Evolutionary conservation across 1,140 invertebrate species (phyloP), one percentile per base, ranked within the genome.

Genomic region (Heliconius melpomene): DNA sequence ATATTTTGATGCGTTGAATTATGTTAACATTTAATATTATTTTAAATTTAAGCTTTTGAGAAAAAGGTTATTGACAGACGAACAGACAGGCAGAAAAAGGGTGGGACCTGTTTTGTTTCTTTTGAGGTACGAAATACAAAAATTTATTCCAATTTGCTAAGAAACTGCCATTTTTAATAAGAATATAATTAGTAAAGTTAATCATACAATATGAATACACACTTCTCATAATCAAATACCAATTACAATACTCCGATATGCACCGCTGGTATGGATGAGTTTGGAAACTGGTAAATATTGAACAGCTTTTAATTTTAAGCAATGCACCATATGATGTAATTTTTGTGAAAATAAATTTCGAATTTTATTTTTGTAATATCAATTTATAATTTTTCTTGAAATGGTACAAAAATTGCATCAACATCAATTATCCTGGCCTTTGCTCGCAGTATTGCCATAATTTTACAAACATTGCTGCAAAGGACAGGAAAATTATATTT

Each of bases 221-320:
- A 87, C 80, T 80, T 72, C 75, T 78, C 82, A 85, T 82, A 83
- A 77, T 80, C 82, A 87, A 84, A 84, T 84, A 85, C 83, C 84
- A 84, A 85, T 83, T 82, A 90, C 87, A 88, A 84, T 86, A 88
- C 84, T 85, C 84, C 88, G 92, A 93, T 93, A 94, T 94, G 92
- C 93, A 94, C 93, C 93, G 89, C 93, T 94, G 93, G 93, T 93
- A 93, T 93, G 93, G 93, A 93, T 87, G 93, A 90, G 90, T 92
- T 93, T 77, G 77, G 82, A 86, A 86, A 86, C 86, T 88, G 89
- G 91, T 92, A 92, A 92, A 83, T 90, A 88, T 88, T 86, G 71
- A 57, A 79, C 40, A 52, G 50, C 26, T 32, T 77, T 66, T 38
- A 66, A 72, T 50, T 76, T 38, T 60, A 40, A 74, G 32, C 52